Evolutionary conservation across 2,797 vertebrate species (phyloP).

Genomic region (Zalophus californianus): DNA sequence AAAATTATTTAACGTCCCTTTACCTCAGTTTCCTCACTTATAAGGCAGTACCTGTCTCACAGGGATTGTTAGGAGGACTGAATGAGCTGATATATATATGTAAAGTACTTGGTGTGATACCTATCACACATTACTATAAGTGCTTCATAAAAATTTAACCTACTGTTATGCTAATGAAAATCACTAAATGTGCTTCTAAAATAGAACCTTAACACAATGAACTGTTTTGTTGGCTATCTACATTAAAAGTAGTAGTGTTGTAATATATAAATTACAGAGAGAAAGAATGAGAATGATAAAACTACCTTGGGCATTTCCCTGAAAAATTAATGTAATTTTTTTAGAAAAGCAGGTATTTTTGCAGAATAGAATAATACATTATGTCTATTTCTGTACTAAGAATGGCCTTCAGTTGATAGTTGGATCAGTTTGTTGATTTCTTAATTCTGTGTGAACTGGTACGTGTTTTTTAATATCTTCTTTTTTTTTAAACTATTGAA

Average conservation of each 20-base stretch:
- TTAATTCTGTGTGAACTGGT: background rate
- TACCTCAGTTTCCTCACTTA: background rate
- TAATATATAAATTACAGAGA: background rate
- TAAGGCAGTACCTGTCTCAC: background rate
- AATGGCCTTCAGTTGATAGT: background rate
- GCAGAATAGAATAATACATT: background rate
- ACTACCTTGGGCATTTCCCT: background rate
- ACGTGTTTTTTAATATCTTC: background rate
- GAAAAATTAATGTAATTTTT: slow-evolving; percentile 5
- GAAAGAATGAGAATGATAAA: background rate
- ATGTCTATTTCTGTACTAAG: background rate
- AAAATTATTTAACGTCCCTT: background rate
- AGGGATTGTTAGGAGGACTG: background rate
- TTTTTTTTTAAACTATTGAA: slow-evolving; percentile 79
- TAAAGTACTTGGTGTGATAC: slow-evolving; percentile 5
- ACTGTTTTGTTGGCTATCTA: slow-evolving; percentile 50
- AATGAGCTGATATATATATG: background rate
- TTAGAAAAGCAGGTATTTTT: background rate
- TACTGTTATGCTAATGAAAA: slow-evolving; percentile 3
- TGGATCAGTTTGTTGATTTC: slow-evolving; percentile 3
- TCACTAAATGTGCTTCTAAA: slow-evolving; percentile 5
- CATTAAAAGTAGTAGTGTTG: slow-evolving; percentile 28
- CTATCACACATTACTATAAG: background rate
- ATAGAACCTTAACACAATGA: slow-evolving; percentile 39
- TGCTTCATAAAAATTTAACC: background rate